Base-by-base conservation (phyloP, 1,140 invertebrate genomes). In the Anadara kagoshimensis region DNA sequence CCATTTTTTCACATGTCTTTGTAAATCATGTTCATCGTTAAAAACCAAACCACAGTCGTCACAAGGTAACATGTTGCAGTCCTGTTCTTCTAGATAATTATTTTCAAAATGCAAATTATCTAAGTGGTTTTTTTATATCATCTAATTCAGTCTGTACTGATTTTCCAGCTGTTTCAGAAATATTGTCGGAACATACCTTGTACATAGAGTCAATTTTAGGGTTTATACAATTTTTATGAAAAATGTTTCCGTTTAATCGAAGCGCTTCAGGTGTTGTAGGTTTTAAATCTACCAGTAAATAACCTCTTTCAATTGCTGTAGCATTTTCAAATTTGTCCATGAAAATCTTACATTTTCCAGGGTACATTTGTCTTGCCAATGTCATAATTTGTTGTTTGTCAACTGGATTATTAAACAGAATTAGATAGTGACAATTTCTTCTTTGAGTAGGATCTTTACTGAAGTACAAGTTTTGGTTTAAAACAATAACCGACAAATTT, bases 1-100 rank as follows among this genome's bases (percentile, higher is more conserved):
- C 41, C 53, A 68, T 18, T 16, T 4, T 5, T 29, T 58, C 18
- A 58, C 14, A 14, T 58, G 66, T 45, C 54, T 58, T 22, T 41
- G 36, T 14, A 68, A 49, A 68, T 58, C 54, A 16, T 22, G 29
- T n/a, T 29, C 24, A 36, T 29, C 54, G 63, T 75, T 16, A n/a
- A 62, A 66, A 47, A 54, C 43, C 16, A 66, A 36, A 16, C 62
- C 62, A 51, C 62, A 64, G 22, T 64, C 62, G 22, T 64, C 62
- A 51, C 22, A 64, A 1, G 29, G 36, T n/a, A 51, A 29, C 63
- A 66, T 66, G 1, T 41, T 49, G 1, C 54, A 24, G 20, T 29
- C 16, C 14, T 29, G 56, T 14, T 44, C 41, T 63, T 45, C 61
- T 18, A 16, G 0, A 29, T n/a, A n/a, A n/a, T n/a, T n/a, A 5